Evolutionary conservation across 2,113 vertebrate genomes (phyloP).

Genomic region (Hippocampus zosterae): DNA sequence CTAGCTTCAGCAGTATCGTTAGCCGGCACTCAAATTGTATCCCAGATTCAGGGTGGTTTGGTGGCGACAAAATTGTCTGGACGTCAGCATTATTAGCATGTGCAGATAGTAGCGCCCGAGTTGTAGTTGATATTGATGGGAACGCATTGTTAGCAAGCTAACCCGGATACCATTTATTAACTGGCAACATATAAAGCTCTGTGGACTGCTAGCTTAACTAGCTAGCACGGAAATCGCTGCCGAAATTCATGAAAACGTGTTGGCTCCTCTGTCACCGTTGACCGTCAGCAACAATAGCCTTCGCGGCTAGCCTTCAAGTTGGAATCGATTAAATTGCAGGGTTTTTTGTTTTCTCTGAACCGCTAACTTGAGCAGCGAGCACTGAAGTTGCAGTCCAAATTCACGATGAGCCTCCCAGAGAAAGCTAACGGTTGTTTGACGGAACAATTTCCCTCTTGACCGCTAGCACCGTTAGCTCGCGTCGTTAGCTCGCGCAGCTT

Average conservation of each 20-base stretch:
- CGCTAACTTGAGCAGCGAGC: not conserved
- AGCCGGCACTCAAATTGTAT: not conserved
- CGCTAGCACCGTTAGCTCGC: not conserved
- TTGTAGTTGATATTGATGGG: not conserved
- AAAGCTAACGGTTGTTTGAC: not conserved
- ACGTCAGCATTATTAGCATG: not conserved
- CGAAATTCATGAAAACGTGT: too few relatives aligned
- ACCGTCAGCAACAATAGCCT: too few relatives aligned
- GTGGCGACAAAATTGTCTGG: not conserved
- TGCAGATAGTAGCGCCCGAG: too few relatives aligned
- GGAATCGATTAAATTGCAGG: not conserved
- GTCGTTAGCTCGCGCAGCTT: not conserved
- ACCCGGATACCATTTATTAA: not conserved
- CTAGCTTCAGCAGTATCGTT: not conserved
- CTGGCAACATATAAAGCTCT: not conserved
- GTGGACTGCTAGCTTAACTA: too few relatives aligned
- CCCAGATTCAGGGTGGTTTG: not conserved
- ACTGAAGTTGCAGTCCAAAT: not conserved
- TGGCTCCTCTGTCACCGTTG: too few relatives aligned
- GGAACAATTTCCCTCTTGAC: not conserved
- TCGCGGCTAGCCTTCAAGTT: too few relatives aligned
- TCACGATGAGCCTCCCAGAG: not conserved
- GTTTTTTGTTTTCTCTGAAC: not conserved
- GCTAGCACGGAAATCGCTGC: too few relatives aligned
- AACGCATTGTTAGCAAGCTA: not conserved